Evolutionary conservation across 2,888 invertebrate species (phyloP).

Genomic region (Merodon equestris): DNA sequence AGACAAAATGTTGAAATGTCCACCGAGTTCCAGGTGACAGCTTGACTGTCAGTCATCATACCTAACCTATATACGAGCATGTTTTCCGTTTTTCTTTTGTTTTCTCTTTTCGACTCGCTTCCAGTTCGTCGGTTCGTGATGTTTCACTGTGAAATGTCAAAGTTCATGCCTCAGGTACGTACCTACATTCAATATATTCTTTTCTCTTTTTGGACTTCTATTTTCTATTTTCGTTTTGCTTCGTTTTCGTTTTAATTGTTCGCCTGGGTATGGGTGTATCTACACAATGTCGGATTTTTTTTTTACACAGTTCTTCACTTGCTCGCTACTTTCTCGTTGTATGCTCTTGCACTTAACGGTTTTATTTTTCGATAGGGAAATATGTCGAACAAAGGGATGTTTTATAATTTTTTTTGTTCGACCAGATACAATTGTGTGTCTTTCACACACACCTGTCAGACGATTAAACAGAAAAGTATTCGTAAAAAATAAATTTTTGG

Average conservation of each 20-base stretch:
- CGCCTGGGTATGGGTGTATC: too few relatives aligned
- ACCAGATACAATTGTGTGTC: too few relatives aligned
- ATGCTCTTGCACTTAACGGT: too few relatives aligned
- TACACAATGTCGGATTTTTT: neutral
- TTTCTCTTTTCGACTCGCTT: too few relatives aligned
- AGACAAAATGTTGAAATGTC: constrained; percentile 5
- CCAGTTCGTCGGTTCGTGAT: constrained; percentile 5
- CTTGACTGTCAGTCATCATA: constrained; percentile 57
- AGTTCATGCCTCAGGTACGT: constrained; percentile 56
- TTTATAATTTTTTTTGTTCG: neutral
- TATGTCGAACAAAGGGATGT: too few relatives aligned
- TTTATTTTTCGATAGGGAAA: too few relatives aligned
- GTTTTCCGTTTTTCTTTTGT: constrained; percentile 6
- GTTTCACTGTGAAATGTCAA: constrained; percentile 57
- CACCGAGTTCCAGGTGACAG: constrained; percentile 45
- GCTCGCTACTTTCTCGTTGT: too few relatives aligned
- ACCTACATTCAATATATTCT: constrained; percentile 16
- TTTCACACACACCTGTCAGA: too few relatives aligned
- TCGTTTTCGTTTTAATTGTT: too few relatives aligned
- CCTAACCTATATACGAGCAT: constrained; percentile 31
- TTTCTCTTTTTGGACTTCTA: constrained; percentile 20
- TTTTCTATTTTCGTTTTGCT: neutral
- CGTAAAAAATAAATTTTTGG: constrained; percentile 2
- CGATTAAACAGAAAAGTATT: too few relatives aligned
- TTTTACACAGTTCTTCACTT: neutral